phyloP scores from a whole-genome alignment of 2,888 invertebrate species.

The Epicampocera succincta region DNA sequence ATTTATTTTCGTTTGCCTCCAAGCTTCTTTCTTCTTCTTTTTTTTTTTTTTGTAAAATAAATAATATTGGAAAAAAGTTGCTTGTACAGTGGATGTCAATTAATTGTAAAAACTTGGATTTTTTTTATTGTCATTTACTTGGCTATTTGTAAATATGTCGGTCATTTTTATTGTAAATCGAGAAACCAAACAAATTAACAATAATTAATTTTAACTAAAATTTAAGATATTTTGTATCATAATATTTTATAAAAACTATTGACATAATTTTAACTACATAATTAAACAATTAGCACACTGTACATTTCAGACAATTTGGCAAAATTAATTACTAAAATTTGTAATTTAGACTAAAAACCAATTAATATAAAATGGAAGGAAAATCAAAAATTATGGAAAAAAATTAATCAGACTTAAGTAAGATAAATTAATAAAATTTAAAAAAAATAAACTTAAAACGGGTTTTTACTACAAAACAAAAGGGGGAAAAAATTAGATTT shows the following conservation, averaged over 20 bases:
- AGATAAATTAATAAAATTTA: constrained; percentile 56
- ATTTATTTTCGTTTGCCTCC: constrained; percentile 13
- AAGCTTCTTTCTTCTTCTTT: too few relatives aligned
- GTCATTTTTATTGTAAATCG: constrained; percentile 56
- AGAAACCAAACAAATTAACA: constrained; percentile 27
- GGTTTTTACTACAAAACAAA: neutral
- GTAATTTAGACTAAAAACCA: constrained; percentile 53
- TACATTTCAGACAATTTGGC: constrained; percentile 52
- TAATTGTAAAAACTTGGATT: constrained; percentile 36
- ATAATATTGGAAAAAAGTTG: constrained; percentile 18
- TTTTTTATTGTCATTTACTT: neutral
- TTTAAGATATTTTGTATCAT: constrained; percentile 29
- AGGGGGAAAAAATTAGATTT: too few relatives aligned
- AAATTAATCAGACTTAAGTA: constrained; percentile 54
- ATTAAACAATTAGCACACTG: constrained; percentile 28
- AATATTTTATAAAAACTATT: constrained; percentile 10
- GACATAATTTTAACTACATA: constrained; percentile 1
- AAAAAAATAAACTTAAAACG: neutral
- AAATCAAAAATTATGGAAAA: constrained; percentile 68
- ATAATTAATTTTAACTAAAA: constrained; percentile 54
- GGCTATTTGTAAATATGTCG: constrained; percentile 46
- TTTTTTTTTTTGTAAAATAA: constrained; percentile 34
- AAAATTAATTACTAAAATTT: constrained; percentile 40
- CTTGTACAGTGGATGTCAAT: constrained; percentile 41
- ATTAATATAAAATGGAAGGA: constrained; percentile 58